phyloP scores from a whole-genome alignment of 2,797 vertebrate species.

The Parotocinclus haroldoi region DNA sequence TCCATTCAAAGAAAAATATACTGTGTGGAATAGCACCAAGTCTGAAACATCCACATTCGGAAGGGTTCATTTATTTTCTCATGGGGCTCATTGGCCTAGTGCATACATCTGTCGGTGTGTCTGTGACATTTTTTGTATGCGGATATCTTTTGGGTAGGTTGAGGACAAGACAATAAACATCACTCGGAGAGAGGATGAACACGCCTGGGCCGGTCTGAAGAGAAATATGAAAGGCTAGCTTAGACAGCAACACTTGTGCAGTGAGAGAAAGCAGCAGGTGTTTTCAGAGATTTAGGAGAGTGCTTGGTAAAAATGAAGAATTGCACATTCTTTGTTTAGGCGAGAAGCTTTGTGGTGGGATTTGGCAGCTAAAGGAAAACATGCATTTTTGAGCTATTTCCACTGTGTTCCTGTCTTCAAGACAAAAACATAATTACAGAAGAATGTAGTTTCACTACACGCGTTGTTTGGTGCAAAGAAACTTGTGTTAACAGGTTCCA shows the following conservation, averaged over 20 bases:
- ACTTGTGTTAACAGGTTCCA: too few relatives aligned
- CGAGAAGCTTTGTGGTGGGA: conserved; percentile 26
- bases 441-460: too few relatives aligned
- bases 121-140: conserved; percentile 32
- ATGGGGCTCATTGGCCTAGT: conserved; percentile 47
- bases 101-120: conserved; percentile 6
- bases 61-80: conserved; percentile 61
- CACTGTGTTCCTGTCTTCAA: not conserved
- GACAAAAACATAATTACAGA: not conserved
- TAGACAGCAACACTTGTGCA: conserved; percentile 1
- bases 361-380: conserved; percentile 9
- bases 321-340: conserved; percentile 62
- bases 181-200: conserved; percentile 58
- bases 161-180: conserved; percentile 58
- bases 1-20: conserved; percentile 58
- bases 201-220: conserved; percentile 56
- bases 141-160: conserved; percentile 32
- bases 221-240: conserved; percentile 31
- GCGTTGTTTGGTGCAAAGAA: too few relatives aligned
- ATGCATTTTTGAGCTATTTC: conserved; percentile 5
- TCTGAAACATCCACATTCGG: conserved; percentile 48
- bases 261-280: conserved; percentile 62
- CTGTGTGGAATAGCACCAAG: conserved; percentile 46
- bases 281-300: conserved; percentile 66
- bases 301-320: conserved; percentile 56